phyloP scores from a whole-genome alignment of 2,888 invertebrate genomes.

The Parthenolecanium corni region DNA sequence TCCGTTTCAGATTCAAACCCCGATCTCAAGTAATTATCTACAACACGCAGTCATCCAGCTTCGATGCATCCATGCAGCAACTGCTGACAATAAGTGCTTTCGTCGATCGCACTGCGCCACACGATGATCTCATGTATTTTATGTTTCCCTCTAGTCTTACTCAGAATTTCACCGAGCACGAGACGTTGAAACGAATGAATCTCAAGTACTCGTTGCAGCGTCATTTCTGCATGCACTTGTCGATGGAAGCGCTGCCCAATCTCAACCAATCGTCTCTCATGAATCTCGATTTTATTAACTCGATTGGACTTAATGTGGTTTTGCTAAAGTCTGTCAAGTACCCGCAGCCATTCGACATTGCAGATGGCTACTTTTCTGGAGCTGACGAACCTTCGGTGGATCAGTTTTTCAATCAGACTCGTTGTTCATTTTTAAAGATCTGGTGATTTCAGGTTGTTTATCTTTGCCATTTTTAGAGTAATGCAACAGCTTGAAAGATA shows the following conservation, averaged over 20 bases:
- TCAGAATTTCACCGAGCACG: slow-evolving; percentile 1
- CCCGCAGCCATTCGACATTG: not conserved
- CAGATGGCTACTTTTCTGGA: not conserved
- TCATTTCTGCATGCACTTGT: not conserved
- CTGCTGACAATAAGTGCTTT: not conserved
- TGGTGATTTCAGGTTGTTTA: too few relatives aligned
- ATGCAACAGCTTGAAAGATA: too few relatives aligned
- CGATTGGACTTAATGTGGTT: slow-evolving; percentile 8
- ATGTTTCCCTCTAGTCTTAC: slow-evolving; percentile 10
- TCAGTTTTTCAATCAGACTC: too few relatives aligned
- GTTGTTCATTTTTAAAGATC: too few relatives aligned
- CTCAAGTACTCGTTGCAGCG: not conserved
- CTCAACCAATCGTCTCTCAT: not conserved
- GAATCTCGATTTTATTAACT: not conserved
- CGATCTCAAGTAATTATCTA: slow-evolving; percentile 6
- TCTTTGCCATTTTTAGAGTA: too few relatives aligned
- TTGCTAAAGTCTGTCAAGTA: not conserved
- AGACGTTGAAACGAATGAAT: slow-evolving; percentile 3
- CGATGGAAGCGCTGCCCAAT: slow-evolving; percentile 9
- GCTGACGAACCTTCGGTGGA: not conserved
- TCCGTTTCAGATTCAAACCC: not conserved
- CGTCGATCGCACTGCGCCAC: not conserved
- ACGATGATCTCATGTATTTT: slow-evolving; percentile 9
- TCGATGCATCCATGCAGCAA: not conserved
- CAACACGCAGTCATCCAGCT: slow-evolving; percentile 4